Evolutionary conservation across 1,140 invertebrate species (phyloP).

Genomic region (Mycetomoellerius zeteki): DNA sequence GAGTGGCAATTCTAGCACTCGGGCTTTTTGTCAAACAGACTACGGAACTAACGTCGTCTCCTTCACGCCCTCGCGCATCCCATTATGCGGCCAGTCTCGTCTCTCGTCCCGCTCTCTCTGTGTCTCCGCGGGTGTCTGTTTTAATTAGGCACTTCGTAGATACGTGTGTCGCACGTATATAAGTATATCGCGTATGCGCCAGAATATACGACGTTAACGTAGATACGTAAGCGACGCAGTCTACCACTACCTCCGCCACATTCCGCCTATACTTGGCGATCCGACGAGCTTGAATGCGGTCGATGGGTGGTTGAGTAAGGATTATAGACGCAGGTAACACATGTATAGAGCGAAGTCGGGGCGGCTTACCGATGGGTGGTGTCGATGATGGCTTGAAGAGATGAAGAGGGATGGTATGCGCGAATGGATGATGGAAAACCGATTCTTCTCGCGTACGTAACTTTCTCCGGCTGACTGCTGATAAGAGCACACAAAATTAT

Average conservation of each 20-base stretch:
- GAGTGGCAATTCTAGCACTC: constrained; percentile 87
- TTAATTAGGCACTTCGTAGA: constrained; percentile 87
- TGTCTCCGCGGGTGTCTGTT: constrained; percentile 84
- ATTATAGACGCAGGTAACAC: constrained; percentile 84
- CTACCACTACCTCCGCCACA: constrained; percentile 66
- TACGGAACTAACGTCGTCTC: constrained; percentile 80
- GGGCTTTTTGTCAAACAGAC: constrained; percentile 82
- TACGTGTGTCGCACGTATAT: constrained; percentile 60
- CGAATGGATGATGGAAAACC: constrained; percentile 46
- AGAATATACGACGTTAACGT: constrained; percentile 67
- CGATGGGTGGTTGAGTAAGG: constrained; percentile 85
- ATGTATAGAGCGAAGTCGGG: constrained; percentile 71
- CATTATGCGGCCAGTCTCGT: constrained; percentile 77
- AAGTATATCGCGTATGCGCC: constrained; percentile 31
- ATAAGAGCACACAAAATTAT: constrained; percentile 82
- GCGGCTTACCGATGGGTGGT: constrained; percentile 68
- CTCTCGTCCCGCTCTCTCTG: constrained; percentile 57
- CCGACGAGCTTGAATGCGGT: constrained; percentile 82
- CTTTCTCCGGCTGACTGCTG: constrained; percentile 75
- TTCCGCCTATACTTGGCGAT: constrained; percentile 82
- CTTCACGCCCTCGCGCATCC: constrained; percentile 77
- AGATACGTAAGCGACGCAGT: constrained; percentile 69
- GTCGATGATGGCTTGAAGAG: constrained; percentile 71
- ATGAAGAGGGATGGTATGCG: constrained; percentile 45
- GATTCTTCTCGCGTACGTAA: constrained; percentile 73